Percentiles rank a stretch among this genome's conserved stretches.
Evolutionary conservation across 2,113 vertebrate genomes (phyloP).

Genomic region (Gymnocephalus cernua): DNA sequence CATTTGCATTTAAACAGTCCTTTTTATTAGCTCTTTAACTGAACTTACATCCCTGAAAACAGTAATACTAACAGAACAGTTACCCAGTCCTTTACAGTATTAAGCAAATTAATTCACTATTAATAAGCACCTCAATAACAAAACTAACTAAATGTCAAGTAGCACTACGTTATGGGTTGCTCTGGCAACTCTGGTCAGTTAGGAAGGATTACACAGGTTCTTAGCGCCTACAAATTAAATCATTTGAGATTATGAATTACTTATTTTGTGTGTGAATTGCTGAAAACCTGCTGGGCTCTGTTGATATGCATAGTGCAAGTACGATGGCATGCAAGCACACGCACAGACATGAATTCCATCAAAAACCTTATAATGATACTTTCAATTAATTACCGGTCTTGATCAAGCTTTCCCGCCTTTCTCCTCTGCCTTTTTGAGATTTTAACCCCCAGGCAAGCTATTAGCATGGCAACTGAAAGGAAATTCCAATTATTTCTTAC

Average conservation of each 20-base stretch:
- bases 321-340: conserved; percentile 5
- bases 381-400: conserved; percentile 65
- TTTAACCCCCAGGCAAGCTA: conserved; percentile 71
- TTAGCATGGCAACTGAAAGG: conserved; percentile 52
- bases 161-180: background rate
- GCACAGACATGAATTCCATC: conserved; percentile 29
- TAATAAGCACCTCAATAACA: background rate
- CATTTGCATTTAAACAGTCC: too few relatives aligned
- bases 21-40: too few relatives aligned
- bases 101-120: background rate
- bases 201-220: background rate
- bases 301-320: background rate
- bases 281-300: background rate
- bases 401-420: conserved; percentile 51
- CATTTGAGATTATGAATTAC: background rate
- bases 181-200: background rate
- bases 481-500: conserved; percentile 71
- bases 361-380: conserved; percentile 44
- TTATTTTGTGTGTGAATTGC: background rate
- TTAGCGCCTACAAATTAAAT: background rate
- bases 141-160: background rate
- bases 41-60: too few relatives aligned
- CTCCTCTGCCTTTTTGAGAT: conserved; percentile 51
- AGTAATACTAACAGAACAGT: too few relatives aligned
- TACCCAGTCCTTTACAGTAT: background rate